phyloP scores from a whole-genome alignment of 2,888 invertebrate species.

The Rhagonycha fulva region DNA sequence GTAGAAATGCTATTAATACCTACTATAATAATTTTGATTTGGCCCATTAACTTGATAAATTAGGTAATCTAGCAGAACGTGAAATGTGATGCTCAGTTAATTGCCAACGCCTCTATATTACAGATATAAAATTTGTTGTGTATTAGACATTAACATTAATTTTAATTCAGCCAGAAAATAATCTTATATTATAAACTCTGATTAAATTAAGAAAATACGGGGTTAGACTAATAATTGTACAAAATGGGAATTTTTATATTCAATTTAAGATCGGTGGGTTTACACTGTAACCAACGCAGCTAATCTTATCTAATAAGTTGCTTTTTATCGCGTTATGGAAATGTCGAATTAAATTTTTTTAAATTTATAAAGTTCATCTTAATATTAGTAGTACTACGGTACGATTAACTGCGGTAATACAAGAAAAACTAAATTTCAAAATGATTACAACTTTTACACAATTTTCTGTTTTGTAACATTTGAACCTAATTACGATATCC shows the following conservation, averaged over 20 bases:
- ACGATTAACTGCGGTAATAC: background rate
- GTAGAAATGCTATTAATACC: background rate
- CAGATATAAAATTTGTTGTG: background rate
- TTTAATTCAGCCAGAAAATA: background rate
- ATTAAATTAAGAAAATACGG: background rate
- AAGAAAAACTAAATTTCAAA: background rate
- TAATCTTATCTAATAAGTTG: background rate
- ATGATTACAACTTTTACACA: background rate
- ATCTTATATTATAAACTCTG: background rate
- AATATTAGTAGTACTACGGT: background rate
- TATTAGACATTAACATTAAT: background rate
- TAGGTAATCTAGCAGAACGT: background rate
- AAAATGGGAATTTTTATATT: background rate
- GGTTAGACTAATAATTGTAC: background rate
- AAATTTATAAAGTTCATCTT: background rate
- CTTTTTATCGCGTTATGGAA: background rate
- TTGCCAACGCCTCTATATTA: background rate
- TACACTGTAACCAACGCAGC: background rate
- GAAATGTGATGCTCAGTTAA: background rate
- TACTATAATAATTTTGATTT: background rate
- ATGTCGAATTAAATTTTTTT: background rate
- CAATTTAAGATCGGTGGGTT: background rate
- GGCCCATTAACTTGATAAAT: background rate
- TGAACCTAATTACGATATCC: background rate
- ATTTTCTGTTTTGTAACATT: background rate